phyloP scores from a whole-genome alignment of 2,888 invertebrate genomes.

The Pheosia gnoma region DNA sequence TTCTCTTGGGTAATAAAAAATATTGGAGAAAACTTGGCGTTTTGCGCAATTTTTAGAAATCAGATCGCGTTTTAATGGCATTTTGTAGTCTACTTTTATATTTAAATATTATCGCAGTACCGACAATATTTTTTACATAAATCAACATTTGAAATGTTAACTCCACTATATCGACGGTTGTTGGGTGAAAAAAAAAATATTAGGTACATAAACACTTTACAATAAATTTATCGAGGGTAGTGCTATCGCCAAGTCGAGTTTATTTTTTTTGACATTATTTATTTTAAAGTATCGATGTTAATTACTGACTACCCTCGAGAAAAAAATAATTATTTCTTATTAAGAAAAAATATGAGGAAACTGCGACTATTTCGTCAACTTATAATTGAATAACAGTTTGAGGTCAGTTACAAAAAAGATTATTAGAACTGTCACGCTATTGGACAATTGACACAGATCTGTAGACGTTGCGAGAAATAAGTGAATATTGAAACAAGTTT shows the following conservation, averaged over 20 bases:
- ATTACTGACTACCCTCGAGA: too few relatives aligned
- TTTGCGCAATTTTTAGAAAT: conserved; percentile 2
- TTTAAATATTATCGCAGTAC: background rate
- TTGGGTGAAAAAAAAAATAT: too few relatives aligned
- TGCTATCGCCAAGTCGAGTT: too few relatives aligned
- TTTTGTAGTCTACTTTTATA: background rate
- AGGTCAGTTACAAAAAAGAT: conserved; percentile 3
- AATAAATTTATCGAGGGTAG: too few relatives aligned
- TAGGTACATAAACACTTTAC: too few relatives aligned
- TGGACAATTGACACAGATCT: conserved; percentile 5
- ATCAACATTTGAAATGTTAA: too few relatives aligned
- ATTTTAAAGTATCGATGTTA: too few relatives aligned
- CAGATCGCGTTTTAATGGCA: background rate
- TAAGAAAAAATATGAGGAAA: background rate
- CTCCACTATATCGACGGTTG: too few relatives aligned
- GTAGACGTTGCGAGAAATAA: background rate
- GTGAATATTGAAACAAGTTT: background rate
- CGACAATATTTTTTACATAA: too few relatives aligned
- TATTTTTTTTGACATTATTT: too few relatives aligned
- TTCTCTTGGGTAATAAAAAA: background rate
- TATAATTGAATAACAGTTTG: background rate
- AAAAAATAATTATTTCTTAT: too few relatives aligned
- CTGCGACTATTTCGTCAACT: background rate
- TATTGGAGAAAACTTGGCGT: background rate
- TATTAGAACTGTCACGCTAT: conserved; percentile 2